Base-by-base conservation (phyloP, 2,888 invertebrate genomes). In the Notodonta ziczac region DNA sequence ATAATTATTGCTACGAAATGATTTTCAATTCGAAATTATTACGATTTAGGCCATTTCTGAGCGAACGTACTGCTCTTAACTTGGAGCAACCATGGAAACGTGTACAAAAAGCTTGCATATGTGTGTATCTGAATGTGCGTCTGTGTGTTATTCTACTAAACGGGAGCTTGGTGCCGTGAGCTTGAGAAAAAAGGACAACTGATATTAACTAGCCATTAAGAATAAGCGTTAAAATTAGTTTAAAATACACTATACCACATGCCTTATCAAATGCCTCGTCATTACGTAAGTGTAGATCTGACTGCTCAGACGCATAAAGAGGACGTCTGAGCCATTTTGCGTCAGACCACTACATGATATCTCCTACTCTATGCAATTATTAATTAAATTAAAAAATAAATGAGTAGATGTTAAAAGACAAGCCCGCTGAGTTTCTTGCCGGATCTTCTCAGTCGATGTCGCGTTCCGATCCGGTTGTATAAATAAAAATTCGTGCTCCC, bases 11-110 rank as follows among this genome's bases (percentile, higher is more conserved):
- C 8, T 7, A 9, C 42, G 8, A 42, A 42, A 9, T 42, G 7
- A 42, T 42, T 9, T 42, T 10, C 42, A 9, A 42, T 50, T 50
- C 16, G 16, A 53, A n/a, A 48, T 52, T 40, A 24, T 9, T 46
- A 48, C 6, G 13, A 16, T 53, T 58, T 48, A 59, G 58, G 59
- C 77, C 80, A 78, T 70, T 76, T 39, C 63, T 35, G 12, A 40
- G 54, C 50, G 32, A 8, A 32, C 35, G 42, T 54, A 75, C 61
- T 73, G 73, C 52, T 68, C 62, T 64, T 55, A 57, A 63, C 65
- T 73, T 60, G 66, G 67, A 65, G 69, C 72, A 69, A 70, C 66
- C 57, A 50, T 67, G 73, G 65, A 75, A 76, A 68, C 66, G 60
- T 59, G 64, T 61, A 64, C 58, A 73, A 66, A 59, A 68, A 66